These are phyloP conservation scores for Eurois occulta DNA, from an alignment of 2,888 invertebrate species.

Conservation along the genomic window DNA sequence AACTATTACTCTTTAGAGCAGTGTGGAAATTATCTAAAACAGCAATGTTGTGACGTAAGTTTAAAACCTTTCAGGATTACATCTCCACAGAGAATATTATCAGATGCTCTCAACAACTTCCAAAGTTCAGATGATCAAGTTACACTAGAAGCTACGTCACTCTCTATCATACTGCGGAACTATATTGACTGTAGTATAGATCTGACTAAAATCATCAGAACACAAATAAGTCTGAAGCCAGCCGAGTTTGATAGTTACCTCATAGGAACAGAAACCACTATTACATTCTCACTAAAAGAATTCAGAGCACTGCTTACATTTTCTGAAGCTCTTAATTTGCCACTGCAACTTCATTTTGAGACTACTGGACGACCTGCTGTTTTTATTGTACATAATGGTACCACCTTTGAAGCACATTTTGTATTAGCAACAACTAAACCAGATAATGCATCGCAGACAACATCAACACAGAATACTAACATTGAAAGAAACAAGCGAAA, in stretches of 20 bases:
- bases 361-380: constrained; percentile 94
- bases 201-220: constrained; percentile 93
- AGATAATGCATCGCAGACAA: constrained; percentile 83
- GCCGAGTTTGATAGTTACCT: constrained; percentile 93
- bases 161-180: constrained; percentile 93
- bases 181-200: constrained; percentile 93
- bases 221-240: constrained; percentile 93
- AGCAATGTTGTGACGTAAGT: not conserved
- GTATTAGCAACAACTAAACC: constrained; percentile 94
- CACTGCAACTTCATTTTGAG: constrained; percentile 94
- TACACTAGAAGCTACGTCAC: constrained; percentile 92
- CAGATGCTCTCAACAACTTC: constrained; percentile 95
- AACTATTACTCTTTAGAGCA: not conserved
- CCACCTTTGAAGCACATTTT: constrained; percentile 94
- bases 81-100: constrained; percentile 92
- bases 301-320: constrained; percentile 95
- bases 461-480: constrained; percentile 84
- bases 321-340: constrained; percentile 93
- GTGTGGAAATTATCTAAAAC: not conserved
- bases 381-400: constrained; percentile 93
- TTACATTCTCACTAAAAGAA: constrained; percentile 97
- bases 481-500: constrained; percentile 78
- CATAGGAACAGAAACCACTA: constrained; percentile 92
- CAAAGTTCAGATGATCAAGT: constrained; percentile 95
- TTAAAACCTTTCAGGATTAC: constrained; percentile 86